Percentiles rank a stretch among this genome's conserved stretches.
phyloP scores from a whole-genome alignment of 2,888 invertebrate genomes.

The Alcis repandata region DNA sequence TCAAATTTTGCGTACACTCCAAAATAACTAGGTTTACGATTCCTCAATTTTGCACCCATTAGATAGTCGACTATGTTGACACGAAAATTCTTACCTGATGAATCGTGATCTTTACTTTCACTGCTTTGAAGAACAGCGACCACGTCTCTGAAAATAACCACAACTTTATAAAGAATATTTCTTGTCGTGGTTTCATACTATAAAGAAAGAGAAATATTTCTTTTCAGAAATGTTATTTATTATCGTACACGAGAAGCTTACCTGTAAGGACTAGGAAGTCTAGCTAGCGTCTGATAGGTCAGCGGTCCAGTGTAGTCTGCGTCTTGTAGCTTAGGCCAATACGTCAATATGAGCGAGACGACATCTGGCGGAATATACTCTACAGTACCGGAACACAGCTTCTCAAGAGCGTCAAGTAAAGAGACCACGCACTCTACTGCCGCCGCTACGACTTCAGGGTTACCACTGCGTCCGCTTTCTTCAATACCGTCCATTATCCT shows the following conservation, averaged over 20 bases:
- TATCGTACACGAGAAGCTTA: no score
- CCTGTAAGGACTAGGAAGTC: constrained; percentile 93
- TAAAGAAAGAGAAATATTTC: no score
- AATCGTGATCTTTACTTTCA: constrained; percentile 87
- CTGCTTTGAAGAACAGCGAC: constrained; percentile 90
- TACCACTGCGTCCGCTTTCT: constrained; percentile 94
- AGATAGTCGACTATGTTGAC: background rate
- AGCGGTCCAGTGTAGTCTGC: constrained; percentile 94
- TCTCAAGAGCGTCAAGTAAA: constrained; percentile 93
- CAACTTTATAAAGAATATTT: background rate
- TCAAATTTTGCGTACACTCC: background rate
- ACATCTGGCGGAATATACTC: constrained; percentile 69
- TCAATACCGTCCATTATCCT: constrained; percentile 97
- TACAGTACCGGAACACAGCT: constrained; percentile 91
- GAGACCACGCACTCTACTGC: constrained; percentile 94
- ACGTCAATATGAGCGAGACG: constrained; percentile 85
- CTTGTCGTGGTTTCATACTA: no score
- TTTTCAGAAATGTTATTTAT: no score
- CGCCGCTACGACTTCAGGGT: constrained; percentile 91
- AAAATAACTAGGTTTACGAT: no score
- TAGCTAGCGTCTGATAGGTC: constrained; percentile 94
- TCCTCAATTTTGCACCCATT: no score
- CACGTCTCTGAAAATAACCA: constrained; percentile 84
- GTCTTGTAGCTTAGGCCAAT: constrained; percentile 90
- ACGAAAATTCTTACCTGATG: constrained; percentile 69